Base-by-base conservation (phyloP, 1,140 invertebrate species). In the Eueides isabella region DNA sequence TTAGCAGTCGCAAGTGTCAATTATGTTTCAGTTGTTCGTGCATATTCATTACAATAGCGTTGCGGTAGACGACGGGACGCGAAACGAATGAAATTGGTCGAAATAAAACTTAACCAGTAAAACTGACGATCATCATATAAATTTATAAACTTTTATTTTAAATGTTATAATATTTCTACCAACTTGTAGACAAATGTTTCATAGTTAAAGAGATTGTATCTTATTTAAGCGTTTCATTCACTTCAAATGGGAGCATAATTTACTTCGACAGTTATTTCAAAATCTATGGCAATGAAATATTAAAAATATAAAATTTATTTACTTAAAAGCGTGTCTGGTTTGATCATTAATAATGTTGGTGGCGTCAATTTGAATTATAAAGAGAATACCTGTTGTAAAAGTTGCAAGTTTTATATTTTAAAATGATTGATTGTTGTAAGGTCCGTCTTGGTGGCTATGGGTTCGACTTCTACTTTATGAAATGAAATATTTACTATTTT, bases 21-120 rank as follows among this genome's bases (percentile, higher is more conserved):
- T 55, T 26, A 55, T 23, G 48, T 55, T 55, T 55, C 48, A 55
- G 19, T 55, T 19, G 19, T 2, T 55, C 48, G 48, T 23, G 48
- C 48, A 55, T 55, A 55, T 55, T 55, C 48, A 5, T 55, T 55
- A 55, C 48, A 26, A 55, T 12, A 23, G 48, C 19, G 48, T 11
- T 12, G 48, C 48, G 48, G 19, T 9, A 9, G 44, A 11, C 19
- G 44, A 55, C 16, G 44, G 48, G 9, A 55, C 23, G 19, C 48
- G 19, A 55, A 26, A 26, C 48, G 23, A 55, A 55, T 55, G 9
- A 55, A 55, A 55, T 55, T 55, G 48, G 19, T 55, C 19, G 19
- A 55, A 55, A 55, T 55, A 55, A 55, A 55, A 55, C 23, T 55
- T 23, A 55, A 55, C 48, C 48, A 55, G 48, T 11, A 55, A 23